Base-by-base conservation (phyloP, 1,140 invertebrate species). In the Popillia japonica region DNA sequence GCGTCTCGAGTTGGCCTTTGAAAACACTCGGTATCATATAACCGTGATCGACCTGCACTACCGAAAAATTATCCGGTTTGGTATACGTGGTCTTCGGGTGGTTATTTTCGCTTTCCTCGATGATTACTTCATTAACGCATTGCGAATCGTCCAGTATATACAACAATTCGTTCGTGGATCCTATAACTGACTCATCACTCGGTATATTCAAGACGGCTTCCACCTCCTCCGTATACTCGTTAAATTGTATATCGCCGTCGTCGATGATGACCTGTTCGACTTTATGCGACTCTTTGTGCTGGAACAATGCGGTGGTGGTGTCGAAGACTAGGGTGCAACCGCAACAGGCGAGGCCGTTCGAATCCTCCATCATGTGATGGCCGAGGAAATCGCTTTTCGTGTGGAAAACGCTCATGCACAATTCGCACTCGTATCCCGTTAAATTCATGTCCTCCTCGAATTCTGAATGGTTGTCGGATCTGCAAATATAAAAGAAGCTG, bases 1-100 rank as follows among this genome's bases (percentile, higher is more conserved):
- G 78, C 2, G 75, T 23, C 9, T 80, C 81, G 10, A 78, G 40
- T 76, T 83, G 77, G 9, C 78, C 77, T 23, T 76, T 77, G 7
- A 80, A 79, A 0, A 78, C 77, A 14, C 79, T 80, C 4, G 83
- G 80, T 14, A 85, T 81, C 68, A 86, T 83, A 77, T 86, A 86
- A 8, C 84, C 85, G 72, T 86, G 85, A 48, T 86, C 85, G 1
- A 85, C 77, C 48, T 82, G 83, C 0, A 85, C 83, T 8, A 85
- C 79, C 20, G 81, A 78, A 0, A 78, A 72, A 40, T 80, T 80
- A 61, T 83, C 80, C 73, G 17, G 59, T 17, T 59, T 80, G 22
- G 11, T 80, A 27, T 40, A 77, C 22, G 22, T 81, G 34, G 22
- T 81, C 61, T 40, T 78, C 41, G 20, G 3, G 8, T 55, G 74